Evolutionary conservation across 2,113 vertebrate genomes (phyloP).

Genomic region (Chloropsis hardwickii): DNA sequence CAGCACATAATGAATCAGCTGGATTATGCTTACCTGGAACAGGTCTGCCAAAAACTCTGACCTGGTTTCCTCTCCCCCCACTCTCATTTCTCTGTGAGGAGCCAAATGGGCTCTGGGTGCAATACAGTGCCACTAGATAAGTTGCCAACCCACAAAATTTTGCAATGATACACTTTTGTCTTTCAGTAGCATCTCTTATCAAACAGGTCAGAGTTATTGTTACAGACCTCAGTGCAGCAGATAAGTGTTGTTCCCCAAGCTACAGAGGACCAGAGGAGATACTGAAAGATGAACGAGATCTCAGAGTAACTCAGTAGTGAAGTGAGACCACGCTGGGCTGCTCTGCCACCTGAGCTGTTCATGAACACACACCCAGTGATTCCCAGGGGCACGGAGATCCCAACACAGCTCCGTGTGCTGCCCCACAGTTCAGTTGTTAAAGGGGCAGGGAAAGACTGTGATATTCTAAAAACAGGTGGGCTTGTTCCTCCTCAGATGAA

Average conservation of each 20-base stretch:
- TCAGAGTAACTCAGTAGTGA: not conserved
- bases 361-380: not conserved
- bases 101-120: constrained; percentile 26
- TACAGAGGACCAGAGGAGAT: constrained; percentile 4
- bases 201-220: not conserved
- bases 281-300: constrained; percentile 5
- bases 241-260: not conserved
- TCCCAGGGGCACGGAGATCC: not conserved
- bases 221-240: not conserved
- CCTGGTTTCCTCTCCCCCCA: constrained; percentile 62
- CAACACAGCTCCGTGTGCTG: not conserved
- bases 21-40: constrained; percentile 57
- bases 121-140: not conserved
- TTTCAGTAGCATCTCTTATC: constrained; percentile 22
- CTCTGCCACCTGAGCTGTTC: not conserved
- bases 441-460: not conserved
- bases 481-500: not conserved
- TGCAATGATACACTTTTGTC: constrained; percentile 25
- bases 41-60: constrained; percentile 60
- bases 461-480: no score
- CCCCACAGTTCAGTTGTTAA: not conserved
- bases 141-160: constrained; percentile 43
- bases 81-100: constrained; percentile 8
- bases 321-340: not conserved
- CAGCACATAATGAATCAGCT: constrained; percentile 67